Conservation (phyloP, 2,888 invertebrate species). For the Trilocha varians region DNA sequence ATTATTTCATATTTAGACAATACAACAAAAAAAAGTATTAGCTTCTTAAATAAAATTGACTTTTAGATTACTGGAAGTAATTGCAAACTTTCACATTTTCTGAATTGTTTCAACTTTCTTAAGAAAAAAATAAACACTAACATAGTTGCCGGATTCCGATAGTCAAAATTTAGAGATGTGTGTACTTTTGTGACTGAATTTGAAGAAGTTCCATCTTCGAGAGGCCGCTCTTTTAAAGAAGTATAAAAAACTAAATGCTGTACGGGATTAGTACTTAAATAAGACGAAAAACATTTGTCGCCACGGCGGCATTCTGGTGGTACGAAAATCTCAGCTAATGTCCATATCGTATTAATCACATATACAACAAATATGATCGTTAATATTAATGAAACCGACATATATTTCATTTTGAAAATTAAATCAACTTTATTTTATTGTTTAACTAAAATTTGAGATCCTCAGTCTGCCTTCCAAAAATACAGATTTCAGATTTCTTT, state of each 20-base stretch:
- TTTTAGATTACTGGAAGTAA: too few species aligned
- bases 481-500: too few species aligned
- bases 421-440: background rate
- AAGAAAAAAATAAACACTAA: conserved; percentile 26
- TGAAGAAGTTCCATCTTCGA: conserved; percentile 53
- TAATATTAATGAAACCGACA: conserved; percentile 76
- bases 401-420: conserved; percentile 45
- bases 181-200: conserved; percentile 72
- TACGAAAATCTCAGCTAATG: conserved; percentile 80
- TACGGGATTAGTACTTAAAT: conserved; percentile 77
- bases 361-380: conserved; percentile 78
- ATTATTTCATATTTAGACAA: too few species aligned
- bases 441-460: background rate
- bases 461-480: too few species aligned
- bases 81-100: too few species aligned
- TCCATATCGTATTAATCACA: conserved; percentile 83
- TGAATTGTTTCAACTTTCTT: background rate
- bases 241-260: conserved; percentile 81
- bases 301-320: conserved; percentile 78
- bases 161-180: conserved; percentile 77
- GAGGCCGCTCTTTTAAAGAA: conserved; percentile 74
- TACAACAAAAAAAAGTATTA: too few species aligned
- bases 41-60: too few species aligned
- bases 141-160: conserved; percentile 59
- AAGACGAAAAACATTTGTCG: conserved; percentile 79